A percentile compares a stretch with the other conserved stretches of the same genome.
Conservation (phyloP, 2,797 vertebrate genomes). For the Spatula clypeata region DNA sequence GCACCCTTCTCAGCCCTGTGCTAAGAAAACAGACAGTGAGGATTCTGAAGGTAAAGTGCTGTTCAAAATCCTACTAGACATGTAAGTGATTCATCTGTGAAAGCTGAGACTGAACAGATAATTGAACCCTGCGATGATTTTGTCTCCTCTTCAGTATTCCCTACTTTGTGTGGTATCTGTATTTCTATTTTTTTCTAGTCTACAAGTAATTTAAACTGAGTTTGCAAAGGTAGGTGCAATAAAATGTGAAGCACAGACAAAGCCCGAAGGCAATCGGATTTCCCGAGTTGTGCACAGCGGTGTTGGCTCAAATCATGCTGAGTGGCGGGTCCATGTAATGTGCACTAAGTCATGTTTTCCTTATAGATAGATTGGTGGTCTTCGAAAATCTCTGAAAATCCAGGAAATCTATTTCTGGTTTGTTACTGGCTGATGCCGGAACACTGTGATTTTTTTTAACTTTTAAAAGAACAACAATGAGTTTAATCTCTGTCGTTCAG, state of each 20-base stretch:
- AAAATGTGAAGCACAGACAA: not conserved
- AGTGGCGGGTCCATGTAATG: accelerated
- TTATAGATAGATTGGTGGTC: not conserved
- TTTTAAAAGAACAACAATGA: not conserved
- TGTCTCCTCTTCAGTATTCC: not conserved
- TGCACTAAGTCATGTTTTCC: not conserved
- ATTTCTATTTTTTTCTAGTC: not conserved
- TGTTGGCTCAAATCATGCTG: not conserved
- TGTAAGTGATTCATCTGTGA: not conserved
- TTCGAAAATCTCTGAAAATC: not conserved
- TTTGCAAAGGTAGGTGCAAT: not conserved
- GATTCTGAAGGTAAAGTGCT: not conserved
- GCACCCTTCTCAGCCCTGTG: not conserved
- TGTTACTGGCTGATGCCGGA: not conserved
- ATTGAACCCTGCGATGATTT: not conserved
- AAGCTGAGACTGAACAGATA: not conserved
- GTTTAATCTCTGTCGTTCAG: not conserved
- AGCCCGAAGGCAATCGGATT: not conserved
- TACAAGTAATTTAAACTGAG: not conserved
- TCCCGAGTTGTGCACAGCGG: not conserved
- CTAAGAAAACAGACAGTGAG: not conserved
- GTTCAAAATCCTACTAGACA: not conserved
- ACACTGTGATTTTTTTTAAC: not conserved
- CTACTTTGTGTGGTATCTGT: not conserved
- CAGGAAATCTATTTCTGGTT: not conserved